A percentile compares a stretch with the other conserved stretches of the same genome.
These are phyloP conservation scores for Ctenosaura bakeri DNA, from an alignment of 2,797 vertebrate species.

Conservation along the genomic window DNA sequence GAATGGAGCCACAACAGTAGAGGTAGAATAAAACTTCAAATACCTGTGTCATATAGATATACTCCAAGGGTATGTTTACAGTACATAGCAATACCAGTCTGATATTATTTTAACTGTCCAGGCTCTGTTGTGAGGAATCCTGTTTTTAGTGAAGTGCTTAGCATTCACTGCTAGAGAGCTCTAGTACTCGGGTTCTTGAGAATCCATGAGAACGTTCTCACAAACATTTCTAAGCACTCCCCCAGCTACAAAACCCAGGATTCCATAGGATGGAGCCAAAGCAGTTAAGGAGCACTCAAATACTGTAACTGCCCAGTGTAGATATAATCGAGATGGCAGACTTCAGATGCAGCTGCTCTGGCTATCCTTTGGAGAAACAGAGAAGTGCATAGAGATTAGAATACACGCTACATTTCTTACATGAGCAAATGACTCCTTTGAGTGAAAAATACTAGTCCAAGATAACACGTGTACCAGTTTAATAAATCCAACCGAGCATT, in stretches of 20 bases:
- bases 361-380: background rate
- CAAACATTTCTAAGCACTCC: no score
- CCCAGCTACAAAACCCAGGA: no score
- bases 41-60: background rate
- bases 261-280: no score
- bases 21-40: background rate
- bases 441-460: background rate
- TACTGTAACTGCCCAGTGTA: background rate
- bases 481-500: constrained; percentile 40
- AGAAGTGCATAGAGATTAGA: background rate
- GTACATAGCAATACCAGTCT: no score
- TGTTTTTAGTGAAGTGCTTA: background rate
- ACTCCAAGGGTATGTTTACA: no score
- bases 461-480: background rate
- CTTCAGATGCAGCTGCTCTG: background rate
- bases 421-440: background rate
- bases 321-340: background rate
- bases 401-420: background rate
- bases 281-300: no score
- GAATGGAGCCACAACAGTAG: background rate
- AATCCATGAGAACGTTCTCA: no score
- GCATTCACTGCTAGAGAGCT: no score
- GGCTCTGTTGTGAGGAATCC: background rate
- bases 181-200: no score
- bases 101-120: no score